phyloP scores from a whole-genome alignment of 2,113 vertebrate species.

The Dermatemys mawii region DNA sequence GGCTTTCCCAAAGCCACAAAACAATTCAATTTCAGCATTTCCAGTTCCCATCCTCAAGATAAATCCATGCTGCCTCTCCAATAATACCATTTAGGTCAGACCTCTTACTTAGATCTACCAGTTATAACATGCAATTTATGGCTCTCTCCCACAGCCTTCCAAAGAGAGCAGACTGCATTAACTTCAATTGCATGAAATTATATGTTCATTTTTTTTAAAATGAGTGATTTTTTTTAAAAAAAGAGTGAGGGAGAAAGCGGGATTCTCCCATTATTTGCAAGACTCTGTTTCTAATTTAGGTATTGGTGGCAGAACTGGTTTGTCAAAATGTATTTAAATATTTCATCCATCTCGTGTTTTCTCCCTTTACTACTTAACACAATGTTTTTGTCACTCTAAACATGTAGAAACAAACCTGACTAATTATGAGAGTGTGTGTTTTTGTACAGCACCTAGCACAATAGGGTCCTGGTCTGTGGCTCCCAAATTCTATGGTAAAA shows the following conservation, averaged over 20 bases:
- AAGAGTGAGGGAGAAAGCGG: not conserved
- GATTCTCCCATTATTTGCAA: not conserved
- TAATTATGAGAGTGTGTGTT: no score
- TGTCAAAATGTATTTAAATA: no score
- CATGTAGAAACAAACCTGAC: no score
- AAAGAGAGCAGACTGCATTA: not conserved
- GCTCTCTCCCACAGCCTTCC: not conserved
- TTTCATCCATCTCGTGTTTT: no score
- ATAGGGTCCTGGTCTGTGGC: no score
- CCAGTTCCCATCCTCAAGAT: not conserved
- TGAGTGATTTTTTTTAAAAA: not conserved
- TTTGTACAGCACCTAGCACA: no score
- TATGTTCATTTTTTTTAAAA: no score
- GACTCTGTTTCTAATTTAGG: not conserved
- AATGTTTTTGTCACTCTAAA: no score
- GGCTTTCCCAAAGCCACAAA: no score
- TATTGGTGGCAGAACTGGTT: not conserved
- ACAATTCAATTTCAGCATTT: not conserved
- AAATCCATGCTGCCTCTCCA: not conserved
- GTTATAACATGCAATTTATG: not conserved
- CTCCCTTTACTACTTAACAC: no score
- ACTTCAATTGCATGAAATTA: no score
- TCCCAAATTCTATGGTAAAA: no score
- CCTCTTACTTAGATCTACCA: not conserved
- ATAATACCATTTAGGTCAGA: not conserved